Conservation (phyloP, 2,113 vertebrate genomes). For the Lagopus leucura region DNA sequence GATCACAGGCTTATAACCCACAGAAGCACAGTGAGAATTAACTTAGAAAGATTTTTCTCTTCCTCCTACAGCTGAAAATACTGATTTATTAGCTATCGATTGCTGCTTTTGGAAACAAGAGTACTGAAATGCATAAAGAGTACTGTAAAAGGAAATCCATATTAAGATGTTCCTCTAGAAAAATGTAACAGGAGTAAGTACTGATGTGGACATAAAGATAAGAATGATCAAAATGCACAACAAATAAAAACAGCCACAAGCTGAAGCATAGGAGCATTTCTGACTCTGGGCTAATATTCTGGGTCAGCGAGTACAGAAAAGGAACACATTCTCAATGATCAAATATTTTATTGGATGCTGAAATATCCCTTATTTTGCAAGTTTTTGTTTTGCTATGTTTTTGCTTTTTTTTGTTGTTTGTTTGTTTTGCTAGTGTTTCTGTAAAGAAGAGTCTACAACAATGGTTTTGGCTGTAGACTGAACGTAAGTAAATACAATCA, state of each 20-base stretch:
- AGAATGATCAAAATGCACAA: constrained; percentile 69
- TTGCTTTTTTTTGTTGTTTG: background rate
- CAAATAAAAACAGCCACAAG: constrained; percentile 66
- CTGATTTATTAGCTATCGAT: constrained; percentile 55
- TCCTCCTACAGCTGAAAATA: constrained; percentile 72
- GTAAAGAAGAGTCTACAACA: constrained; percentile 54
- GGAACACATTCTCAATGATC: constrained; percentile 78
- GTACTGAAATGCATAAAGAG: constrained; percentile 73
- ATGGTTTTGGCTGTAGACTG: constrained; percentile 75
- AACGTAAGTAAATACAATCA: constrained; percentile 78
- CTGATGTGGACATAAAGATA: constrained; percentile 67
- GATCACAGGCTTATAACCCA: constrained; percentile 45
- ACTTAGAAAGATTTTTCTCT: constrained; percentile 69
- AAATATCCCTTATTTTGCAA: constrained; percentile 55
- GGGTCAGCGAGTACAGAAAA: constrained; percentile 77
- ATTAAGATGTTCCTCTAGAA: constrained; percentile 76
- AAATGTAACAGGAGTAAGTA: constrained; percentile 71
- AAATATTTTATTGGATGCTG: constrained; percentile 60
- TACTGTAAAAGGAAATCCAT: constrained; percentile 70
- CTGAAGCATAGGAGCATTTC: constrained; percentile 64
- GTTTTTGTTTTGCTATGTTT: background rate
- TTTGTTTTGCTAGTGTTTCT: background rate
- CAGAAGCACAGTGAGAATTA: constrained; percentile 57
- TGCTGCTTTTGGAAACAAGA: constrained; percentile 39
- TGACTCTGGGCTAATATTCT: constrained; percentile 64